Base-by-base conservation (phyloP, 2,113 vertebrate species). In the Barnardius zonarius region DNA sequence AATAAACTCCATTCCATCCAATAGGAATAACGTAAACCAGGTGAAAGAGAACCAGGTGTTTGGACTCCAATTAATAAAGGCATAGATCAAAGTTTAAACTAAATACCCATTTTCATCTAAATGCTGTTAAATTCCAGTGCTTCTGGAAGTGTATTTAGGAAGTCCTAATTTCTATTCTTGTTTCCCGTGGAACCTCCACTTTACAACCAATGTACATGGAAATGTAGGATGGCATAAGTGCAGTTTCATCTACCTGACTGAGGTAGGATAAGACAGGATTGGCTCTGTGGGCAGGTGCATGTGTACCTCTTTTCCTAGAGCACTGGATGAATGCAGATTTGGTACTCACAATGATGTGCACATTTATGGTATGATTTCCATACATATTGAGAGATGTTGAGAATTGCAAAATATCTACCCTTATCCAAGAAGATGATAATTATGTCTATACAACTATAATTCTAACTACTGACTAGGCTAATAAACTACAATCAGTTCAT, bases 371-470 rank as follows among this genome's bases (percentile, higher is more conserved):
- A 6, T 6, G 16, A 19, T 35, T 69, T 66, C 77, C 54, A 37
- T 2, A 7, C 0, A 0, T 18, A 25, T 7, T 33, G 17, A 43
- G 59, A 73, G 37, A 25, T 20, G 24, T 7, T 41, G 35, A 73
- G 76, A 76, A 88, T 0, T 52, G 25, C 11, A 43, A 25, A 92
- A 17, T 31, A 37, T 7, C 49, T 64, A 31, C 39, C 44, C 39
- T 55, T 57, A 6, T 2, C 22, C 6, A 7, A 44, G 54, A 46
- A 6, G 16, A 7, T 41, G n/a, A 20, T 11, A 30, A 69, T 23
- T 46, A 30, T 25, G 33, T 7, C 27, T 35, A 16, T 30, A 33
- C 5, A 62, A 20, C 44, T 74, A 5, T 52, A 69, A 28, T 30
- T 63, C 49, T 54, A 87, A 13, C 19, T 70, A n/a, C 63, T 72